These are phyloP conservation scores for Polyommatus iphigenia DNA, from an alignment of 2,888 invertebrate genomes.

Conservation along the genomic window DNA sequence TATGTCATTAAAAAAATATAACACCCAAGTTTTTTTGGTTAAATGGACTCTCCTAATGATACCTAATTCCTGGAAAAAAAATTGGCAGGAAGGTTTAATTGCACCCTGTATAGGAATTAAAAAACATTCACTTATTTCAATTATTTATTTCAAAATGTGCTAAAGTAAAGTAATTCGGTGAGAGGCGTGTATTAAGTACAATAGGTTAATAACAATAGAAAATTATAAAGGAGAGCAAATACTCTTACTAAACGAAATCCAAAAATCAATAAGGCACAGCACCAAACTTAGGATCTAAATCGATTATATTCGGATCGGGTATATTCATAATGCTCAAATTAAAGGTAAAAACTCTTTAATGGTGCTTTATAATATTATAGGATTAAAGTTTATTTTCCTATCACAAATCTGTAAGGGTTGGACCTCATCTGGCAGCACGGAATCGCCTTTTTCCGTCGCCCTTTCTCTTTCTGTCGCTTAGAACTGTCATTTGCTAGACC, in stretches of 20 bases:
- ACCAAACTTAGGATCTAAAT: slow-evolving; percentile 43
- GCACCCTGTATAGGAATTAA: neutral
- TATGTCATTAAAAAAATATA: too few species aligned
- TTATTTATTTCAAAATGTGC: slow-evolving; percentile 51
- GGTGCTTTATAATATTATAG: neutral
- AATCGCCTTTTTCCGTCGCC: too few species aligned
- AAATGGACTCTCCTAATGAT: too few species aligned
- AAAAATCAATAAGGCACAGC: slow-evolving; percentile 35
- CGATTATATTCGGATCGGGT: too few species aligned
- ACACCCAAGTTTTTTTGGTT: too few species aligned
- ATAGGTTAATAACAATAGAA: slow-evolving; percentile 34
- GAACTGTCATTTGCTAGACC: too few species aligned
- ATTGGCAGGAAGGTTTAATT: too few species aligned
- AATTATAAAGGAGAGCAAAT: slow-evolving; percentile 31
- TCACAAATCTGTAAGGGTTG: neutral
- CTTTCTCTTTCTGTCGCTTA: too few species aligned
- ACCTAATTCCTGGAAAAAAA: too few species aligned
- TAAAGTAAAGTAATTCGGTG: slow-evolving; percentile 73
- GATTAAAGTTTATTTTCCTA: neutral
- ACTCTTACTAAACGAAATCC: neutral
- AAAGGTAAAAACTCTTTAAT: neutral
- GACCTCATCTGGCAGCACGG: too few species aligned
- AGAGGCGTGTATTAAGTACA: slow-evolving; percentile 63
- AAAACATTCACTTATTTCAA: slow-evolving; percentile 37
- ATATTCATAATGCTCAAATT: neutral